Evolutionary conservation across 1,140 invertebrate genomes (phyloP), one percentile per base, ranked within the genome.

Genomic region (Fopius arisanus): DNA sequence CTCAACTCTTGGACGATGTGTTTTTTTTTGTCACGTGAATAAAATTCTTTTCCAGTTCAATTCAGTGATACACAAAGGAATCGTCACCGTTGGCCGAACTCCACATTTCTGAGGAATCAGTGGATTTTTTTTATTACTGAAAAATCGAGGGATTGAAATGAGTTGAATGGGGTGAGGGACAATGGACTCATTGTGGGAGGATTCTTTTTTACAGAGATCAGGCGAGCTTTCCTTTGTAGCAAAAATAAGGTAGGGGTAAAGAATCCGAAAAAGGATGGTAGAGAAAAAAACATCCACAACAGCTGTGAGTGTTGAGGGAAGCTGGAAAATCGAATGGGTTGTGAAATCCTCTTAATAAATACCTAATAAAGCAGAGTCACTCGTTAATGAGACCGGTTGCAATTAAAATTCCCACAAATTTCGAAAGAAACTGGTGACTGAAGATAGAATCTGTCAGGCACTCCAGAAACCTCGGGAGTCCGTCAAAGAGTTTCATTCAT

Each of bases 401-500:
- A 48, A 48, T 48, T 48, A 48, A 48, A 48, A 48, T 48, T 48
- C 43, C 43, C 16, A 12, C 33, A 37, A 37, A 37, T 37, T 37
- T 37, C 33, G 16, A 48, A 14, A 48, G 16, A 48, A 48, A 48
- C 43, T n/a, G 43, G 43, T 48, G 43, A 48, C 43, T 48, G 43
- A n/a, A 19, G 16, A 48, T 48, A 62, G 21, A 26, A 74, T 19
- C 16, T 29, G 78, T 77, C 78, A 81, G 78, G 82, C 77, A 78
- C 78, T 28, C 16, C 28, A 78, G 77, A 77, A 81, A 77, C 82
- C 77, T 77, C 78, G 19, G 10, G n/a, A n/a, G n/a, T n/a, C 29
- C 80, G 83, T 86, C 83, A 85, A 86, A 86, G 83, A 83, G 81
- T 86, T 86, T 83, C 83, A 85, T 85, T 86, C 84, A 86, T 84